Percentiles rank a stretch among this genome's conserved stretches.
These are phyloP conservation scores for Steinernema khuongi DNA, from an alignment of 1,140 invertebrate species.

Conservation along the genomic window DNA sequence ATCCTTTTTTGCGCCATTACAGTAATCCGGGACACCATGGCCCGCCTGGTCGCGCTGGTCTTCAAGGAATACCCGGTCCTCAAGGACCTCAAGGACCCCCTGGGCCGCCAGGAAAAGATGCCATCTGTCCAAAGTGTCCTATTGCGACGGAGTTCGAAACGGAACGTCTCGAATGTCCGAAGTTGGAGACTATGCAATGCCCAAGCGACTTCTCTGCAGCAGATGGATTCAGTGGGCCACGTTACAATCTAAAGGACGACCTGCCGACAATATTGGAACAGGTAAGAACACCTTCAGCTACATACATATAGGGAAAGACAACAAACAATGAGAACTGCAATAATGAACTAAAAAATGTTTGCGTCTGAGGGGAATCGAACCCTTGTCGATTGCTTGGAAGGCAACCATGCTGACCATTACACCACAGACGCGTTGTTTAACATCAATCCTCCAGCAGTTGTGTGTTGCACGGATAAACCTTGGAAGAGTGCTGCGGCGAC, in stretches of 20 bases:
- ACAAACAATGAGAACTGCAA: not conserved
- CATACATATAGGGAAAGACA: not conserved
- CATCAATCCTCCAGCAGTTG: not conserved
- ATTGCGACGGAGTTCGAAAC: slow-evolving; percentile 37
- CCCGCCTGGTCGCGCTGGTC: slow-evolving; percentile 33
- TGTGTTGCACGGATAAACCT: not conserved
- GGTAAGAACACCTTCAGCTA: not conserved
- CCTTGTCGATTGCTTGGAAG: no score
- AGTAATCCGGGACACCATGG: slow-evolving; percentile 29
- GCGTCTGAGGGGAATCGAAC: no score
- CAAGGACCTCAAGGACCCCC: slow-evolving; percentile 47
- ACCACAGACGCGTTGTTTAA: no score
- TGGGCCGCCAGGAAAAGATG: slow-evolving; percentile 43
- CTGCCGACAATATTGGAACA: not conserved
- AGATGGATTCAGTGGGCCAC: not conserved
- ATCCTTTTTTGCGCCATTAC: no score
- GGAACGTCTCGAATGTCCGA: slow-evolving; percentile 40
- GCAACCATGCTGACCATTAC: no score
- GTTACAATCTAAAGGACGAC: not conserved
- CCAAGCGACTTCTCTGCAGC: not conserved
- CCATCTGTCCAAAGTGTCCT: slow-evolving; percentile 48
- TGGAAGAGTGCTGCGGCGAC: not conserved
- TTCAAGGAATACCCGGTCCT: slow-evolving; percentile 35
- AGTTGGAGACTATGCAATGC: slow-evolving; percentile 38
- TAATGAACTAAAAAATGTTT: slow-evolving; percentile 2